A percentile compares a stretch with the other conserved stretches of the same genome.
phyloP scores from a whole-genome alignment of 2,113 vertebrate genomes.

The Pungitius pungitius region DNA sequence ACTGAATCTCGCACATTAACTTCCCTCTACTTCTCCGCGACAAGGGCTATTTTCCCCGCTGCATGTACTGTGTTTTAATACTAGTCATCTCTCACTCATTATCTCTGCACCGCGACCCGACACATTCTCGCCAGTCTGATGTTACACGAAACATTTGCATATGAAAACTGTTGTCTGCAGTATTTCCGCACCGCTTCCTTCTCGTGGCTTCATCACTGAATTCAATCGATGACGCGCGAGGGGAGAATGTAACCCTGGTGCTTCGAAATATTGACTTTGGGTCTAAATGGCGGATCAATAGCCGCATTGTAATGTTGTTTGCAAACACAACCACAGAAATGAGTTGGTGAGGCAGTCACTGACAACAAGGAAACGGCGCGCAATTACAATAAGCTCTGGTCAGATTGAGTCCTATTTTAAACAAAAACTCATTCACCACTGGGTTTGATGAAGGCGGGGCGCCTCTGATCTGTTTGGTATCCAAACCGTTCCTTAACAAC shows the following conservation, averaged over 20 bases:
- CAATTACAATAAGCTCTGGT: not conserved
- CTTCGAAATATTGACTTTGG: conserved; percentile 1
- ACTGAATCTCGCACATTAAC: conserved; percentile 30
- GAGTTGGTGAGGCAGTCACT: not conserved
- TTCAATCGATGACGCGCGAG: not conserved
- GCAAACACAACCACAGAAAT: not conserved
- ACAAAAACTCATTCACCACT: conserved; percentile 19
- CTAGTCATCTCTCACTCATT: conserved; percentile 3
- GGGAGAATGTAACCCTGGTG: conserved; percentile 17
- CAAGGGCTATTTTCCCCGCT: conserved; percentile 66
- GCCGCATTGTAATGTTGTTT: conserved; percentile 8
- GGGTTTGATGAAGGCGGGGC: conserved; percentile 57
- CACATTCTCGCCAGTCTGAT: conserved; percentile 4
- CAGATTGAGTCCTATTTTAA: conserved; percentile 35
- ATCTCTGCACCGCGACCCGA: conserved; percentile 17
- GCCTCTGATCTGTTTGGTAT: not conserved
- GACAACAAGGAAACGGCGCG: not conserved
- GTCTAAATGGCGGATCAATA: conserved; percentile 8
- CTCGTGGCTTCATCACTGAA: not conserved
- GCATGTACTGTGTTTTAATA: conserved; percentile 35
- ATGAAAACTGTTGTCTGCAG: conserved; percentile 41
- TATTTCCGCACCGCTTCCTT: conserved; percentile 12
- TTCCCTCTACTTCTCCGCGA: conserved; percentile 37
- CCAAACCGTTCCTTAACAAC: not conserved
- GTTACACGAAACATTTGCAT: conserved; percentile 29